These are phyloP conservation scores for Lottia scabra DNA, from an alignment of 2,888 invertebrate genomes.

Conservation along the genomic window DNA sequence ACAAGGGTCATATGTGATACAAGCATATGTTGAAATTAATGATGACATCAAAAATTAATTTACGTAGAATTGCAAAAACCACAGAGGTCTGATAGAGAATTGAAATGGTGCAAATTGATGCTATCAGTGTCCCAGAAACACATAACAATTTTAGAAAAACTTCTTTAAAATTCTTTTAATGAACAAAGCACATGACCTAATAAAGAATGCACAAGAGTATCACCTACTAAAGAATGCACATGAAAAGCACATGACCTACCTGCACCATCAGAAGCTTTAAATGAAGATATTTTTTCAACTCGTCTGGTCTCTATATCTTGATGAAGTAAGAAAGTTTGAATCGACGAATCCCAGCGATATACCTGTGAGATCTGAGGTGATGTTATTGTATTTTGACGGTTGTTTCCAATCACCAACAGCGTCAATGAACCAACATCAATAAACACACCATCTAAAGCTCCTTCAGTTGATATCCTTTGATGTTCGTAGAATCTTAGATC, in stretches of 20 bases:
- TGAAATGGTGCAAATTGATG: too few relatives aligned
- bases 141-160: too few relatives aligned
- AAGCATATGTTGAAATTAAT: too few relatives aligned
- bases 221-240: too few relatives aligned
- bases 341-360: constrained; percentile 53
- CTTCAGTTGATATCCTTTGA: constrained; percentile 57
- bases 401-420: constrained; percentile 58
- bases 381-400: constrained; percentile 52
- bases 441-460: constrained; percentile 51
- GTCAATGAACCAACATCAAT: constrained; percentile 41
- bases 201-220: too few relatives aligned
- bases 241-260: constrained; percentile 28
- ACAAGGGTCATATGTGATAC: too few relatives aligned
- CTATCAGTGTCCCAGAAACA: too few relatives aligned
- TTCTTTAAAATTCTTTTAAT: too few relatives aligned
- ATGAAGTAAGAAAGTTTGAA: constrained; percentile 47
- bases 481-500: constrained; percentile 53
- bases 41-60: too few relatives aligned
- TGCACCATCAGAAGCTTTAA: constrained; percentile 43
- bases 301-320: constrained; percentile 52
- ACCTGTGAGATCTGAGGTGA: constrained; percentile 51
- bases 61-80: too few relatives aligned
- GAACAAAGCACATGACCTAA: too few relatives aligned
- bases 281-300: constrained; percentile 40
- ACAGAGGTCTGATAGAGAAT: too few relatives aligned